phyloP scores from a whole-genome alignment of 2,113 vertebrate species.

The Ceuthmochares aereus region DNA sequence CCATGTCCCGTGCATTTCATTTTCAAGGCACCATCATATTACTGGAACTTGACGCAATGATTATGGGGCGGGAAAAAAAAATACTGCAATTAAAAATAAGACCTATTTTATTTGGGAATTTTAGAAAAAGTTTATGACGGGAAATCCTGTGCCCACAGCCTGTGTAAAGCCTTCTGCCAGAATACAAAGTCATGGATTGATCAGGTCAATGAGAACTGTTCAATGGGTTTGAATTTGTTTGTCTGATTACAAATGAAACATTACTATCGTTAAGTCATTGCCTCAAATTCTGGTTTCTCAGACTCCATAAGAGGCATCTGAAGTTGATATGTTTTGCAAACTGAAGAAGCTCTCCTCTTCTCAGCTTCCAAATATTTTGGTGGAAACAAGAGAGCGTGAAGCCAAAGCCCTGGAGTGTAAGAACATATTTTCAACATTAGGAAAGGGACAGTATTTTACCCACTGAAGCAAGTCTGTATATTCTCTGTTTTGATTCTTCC shows the following conservation, averaged over 20 bases:
- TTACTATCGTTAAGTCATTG: not conserved
- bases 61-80: not conserved
- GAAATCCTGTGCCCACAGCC: not conserved
- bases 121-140: not conserved
- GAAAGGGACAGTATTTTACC: not conserved
- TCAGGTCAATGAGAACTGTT: not conserved
- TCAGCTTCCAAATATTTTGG: not conserved
- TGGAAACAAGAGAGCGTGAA: not conserved
- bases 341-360: not conserved
- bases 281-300: not conserved
- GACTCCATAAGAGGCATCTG: not conserved
- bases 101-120: not conserved
- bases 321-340: not conserved
- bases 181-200: not conserved
- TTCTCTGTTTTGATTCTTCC: not conserved
- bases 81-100: not conserved
- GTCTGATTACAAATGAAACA: not conserved
- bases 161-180: not conserved
- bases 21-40: not conserved
- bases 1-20: not conserved
- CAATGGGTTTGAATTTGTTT: not conserved
- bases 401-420: not conserved
- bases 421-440: not conserved
- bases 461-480: not conserved
- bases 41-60: not conserved